Evolutionary conservation across 2,888 invertebrate genomes (phyloP).

Genomic region (Lampropteryx suffumata): DNA sequence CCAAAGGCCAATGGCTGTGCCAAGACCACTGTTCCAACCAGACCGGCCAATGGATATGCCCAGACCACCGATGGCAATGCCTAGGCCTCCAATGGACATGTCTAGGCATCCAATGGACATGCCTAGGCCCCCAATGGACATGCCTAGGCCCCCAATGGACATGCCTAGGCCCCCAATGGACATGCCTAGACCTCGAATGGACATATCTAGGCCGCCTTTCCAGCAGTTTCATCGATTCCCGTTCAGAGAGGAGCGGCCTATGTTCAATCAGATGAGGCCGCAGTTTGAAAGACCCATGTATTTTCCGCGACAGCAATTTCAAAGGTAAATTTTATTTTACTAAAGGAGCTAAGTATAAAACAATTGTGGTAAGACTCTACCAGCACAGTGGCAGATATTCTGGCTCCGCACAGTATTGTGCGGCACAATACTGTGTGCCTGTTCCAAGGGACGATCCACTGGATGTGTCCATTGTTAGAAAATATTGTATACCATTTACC

Average conservation of each 20-base stretch:
- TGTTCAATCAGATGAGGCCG: constrained; percentile 38
- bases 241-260: constrained; percentile 30
- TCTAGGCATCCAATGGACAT: constrained; percentile 32
- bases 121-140: constrained; percentile 25
- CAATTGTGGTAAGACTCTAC: too few species aligned
- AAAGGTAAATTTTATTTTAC: constrained; percentile 2
- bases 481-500: too few species aligned
- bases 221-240: constrained; percentile 25
- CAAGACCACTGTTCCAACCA: too few species aligned
- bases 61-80: constrained; percentile 4
- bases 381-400: too few species aligned
- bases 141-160: constrained; percentile 18
- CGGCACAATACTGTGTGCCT: too few species aligned
- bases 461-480: too few species aligned
- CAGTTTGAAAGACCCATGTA: constrained; percentile 56
- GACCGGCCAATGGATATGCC: constrained; percentile 1
- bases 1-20: too few species aligned
- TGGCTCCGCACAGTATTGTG: too few species aligned
- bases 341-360: too few species aligned
- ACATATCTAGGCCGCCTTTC: constrained; percentile 32
- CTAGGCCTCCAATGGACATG: constrained; percentile 19
- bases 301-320: constrained; percentile 25
- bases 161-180: constrained; percentile 32
- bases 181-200: constrained; percentile 29
- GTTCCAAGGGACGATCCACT: too few species aligned